These are phyloP conservation scores for Sinella curviseta DNA, from an alignment of 1,140 invertebrate genomes.

Conservation along the genomic window DNA sequence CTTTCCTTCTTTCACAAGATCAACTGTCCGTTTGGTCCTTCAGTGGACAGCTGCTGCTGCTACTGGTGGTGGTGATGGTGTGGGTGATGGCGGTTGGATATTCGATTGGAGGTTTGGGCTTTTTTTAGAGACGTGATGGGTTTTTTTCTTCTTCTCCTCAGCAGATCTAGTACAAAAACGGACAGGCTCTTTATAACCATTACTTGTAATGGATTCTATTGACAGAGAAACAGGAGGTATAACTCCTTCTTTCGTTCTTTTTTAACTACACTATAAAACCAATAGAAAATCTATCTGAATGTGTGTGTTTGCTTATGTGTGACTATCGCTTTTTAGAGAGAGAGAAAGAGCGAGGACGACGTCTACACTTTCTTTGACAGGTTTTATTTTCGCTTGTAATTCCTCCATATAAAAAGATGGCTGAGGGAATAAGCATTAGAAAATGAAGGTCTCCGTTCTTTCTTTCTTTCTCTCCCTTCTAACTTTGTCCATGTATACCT, in stretches of 20 bases:
- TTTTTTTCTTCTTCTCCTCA: no score
- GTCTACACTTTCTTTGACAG: not conserved
- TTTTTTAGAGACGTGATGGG: not conserved
- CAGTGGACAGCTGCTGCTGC: constrained; percentile 5
- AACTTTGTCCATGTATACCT: no score
- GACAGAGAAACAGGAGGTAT: not conserved
- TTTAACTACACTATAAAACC: not conserved
- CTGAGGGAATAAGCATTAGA: not conserved
- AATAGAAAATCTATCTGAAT: not conserved
- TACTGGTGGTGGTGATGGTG: constrained; percentile 17
- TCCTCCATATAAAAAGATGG: not conserved
- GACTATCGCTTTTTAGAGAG: no score
- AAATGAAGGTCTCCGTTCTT: not conserved
- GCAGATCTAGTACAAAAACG: not conserved
- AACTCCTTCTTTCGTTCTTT: not conserved
- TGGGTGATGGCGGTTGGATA: constrained; percentile 19
- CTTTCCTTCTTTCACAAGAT: not conserved
- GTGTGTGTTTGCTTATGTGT: not conserved
- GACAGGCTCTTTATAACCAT: constrained; percentile 22
- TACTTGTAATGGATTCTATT: constrained; percentile 33
- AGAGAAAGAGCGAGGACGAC: not conserved
- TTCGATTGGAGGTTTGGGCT: not conserved
- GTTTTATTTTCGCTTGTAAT: constrained; percentile 14
- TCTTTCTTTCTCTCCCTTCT: no score
- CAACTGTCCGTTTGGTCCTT: not conserved